phyloP scores from a whole-genome alignment of 2,797 vertebrate species.

The Podarcis siculus region DNA sequence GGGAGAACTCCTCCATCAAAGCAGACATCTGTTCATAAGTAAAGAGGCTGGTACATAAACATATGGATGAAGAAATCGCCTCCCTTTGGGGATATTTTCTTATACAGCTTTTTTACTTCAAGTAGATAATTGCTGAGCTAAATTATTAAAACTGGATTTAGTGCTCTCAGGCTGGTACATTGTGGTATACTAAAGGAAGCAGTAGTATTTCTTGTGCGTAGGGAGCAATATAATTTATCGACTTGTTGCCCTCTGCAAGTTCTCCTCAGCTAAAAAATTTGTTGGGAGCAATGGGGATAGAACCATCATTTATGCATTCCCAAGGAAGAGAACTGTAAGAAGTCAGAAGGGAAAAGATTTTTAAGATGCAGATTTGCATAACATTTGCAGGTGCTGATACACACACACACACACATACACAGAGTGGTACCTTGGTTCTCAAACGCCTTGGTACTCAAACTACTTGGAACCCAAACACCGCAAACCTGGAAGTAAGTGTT shows the following conservation, averaged over 20 bases:
- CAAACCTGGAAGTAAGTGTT: too few relatives aligned
- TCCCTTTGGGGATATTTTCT: constrained; percentile 27
- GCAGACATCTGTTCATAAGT: constrained; percentile 31
- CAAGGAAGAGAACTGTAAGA: too few relatives aligned
- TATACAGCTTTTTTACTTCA: background rate
- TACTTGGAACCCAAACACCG: too few relatives aligned
- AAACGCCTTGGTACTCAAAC: too few relatives aligned
- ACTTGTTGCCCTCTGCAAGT: background rate
- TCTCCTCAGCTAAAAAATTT: background rate
- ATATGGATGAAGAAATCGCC: background rate
- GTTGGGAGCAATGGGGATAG: too few relatives aligned
- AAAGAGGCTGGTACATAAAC: constrained; percentile 6
- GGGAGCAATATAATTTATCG: background rate
- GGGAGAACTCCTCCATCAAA: background rate
- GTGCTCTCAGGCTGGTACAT: constrained; percentile 1
- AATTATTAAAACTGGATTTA: constrained; percentile 9
- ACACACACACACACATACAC: too few relatives aligned
- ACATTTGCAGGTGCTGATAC: too few relatives aligned
- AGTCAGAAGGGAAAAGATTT: too few relatives aligned
- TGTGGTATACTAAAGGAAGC: background rate
- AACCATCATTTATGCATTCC: too few relatives aligned
- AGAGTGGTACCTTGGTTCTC: too few relatives aligned
- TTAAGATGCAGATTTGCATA: too few relatives aligned
- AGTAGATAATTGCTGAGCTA: constrained; percentile 1
- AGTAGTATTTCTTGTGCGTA: background rate